phyloP scores from a whole-genome alignment of 2,797 vertebrate genomes.

The Stomatorhinus walkeri region DNA sequence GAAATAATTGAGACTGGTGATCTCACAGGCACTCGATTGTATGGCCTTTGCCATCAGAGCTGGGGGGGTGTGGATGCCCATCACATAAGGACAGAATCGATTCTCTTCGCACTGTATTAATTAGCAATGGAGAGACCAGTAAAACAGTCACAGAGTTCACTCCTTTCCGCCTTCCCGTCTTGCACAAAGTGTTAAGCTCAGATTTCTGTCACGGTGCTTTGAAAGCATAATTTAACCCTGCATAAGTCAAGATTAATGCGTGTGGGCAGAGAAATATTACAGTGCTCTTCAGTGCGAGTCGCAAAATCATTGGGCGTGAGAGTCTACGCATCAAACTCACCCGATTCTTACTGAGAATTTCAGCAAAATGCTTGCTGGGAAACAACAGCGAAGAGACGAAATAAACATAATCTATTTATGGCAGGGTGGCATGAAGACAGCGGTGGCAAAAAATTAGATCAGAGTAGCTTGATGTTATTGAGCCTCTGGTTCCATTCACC shows the following conservation, averaged over 20 bases:
- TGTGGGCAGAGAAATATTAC: neutral
- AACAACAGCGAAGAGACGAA: neutral
- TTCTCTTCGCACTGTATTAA: conserved; percentile 8
- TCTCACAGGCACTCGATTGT: neutral
- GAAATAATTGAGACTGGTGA: conserved; percentile 9
- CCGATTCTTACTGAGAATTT: neutral
- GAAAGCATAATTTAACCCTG: conserved; percentile 3
- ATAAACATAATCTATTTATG: neutral
- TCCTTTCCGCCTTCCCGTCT: neutral
- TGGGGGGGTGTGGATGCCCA: neutral
- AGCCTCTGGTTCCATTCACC: neutral
- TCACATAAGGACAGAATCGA: conserved; percentile 8
- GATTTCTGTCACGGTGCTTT: neutral
- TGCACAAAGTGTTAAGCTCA: neutral
- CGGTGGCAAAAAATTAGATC: neutral
- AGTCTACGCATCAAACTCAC: neutral
- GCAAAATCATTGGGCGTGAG: neutral
- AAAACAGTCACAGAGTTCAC: neutral
- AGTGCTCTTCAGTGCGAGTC: neutral
- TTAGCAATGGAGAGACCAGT: neutral
- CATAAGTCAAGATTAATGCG: neutral
- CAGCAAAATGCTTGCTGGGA: neutral
- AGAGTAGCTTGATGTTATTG: neutral
- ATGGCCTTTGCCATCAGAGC: neutral
- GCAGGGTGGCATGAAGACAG: neutral